phyloP scores from a whole-genome alignment of 2,888 invertebrate species.

The Hartigia nigra region DNA sequence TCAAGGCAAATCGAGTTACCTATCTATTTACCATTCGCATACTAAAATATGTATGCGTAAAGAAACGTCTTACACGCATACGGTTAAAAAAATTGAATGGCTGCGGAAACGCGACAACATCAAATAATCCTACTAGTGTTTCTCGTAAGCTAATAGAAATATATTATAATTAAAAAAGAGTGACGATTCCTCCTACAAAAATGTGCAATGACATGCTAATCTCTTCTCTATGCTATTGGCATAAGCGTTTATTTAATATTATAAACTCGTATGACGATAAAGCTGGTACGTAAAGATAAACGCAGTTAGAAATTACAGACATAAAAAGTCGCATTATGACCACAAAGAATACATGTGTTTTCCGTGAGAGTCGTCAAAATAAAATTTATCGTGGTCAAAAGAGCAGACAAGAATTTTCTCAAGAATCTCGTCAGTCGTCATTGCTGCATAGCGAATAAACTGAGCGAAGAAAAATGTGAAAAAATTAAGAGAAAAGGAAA shows the following conservation, averaged over 20 bases:
- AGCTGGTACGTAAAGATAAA: no score
- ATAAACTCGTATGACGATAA: not conserved
- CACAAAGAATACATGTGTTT: no score
- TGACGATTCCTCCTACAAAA: not conserved
- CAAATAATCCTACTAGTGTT: not conserved
- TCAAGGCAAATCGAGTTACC: not conserved
- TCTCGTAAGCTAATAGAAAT: not conserved
- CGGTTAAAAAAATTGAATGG: no score
- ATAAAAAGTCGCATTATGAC: no score
- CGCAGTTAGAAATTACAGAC: no score
- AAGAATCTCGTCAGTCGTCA: not conserved
- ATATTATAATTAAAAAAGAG: not conserved
- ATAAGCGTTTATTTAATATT: not conserved
- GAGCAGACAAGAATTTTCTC: no score
- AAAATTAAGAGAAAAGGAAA: not conserved
- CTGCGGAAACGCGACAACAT: no score
- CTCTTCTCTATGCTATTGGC: not conserved
- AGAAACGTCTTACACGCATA: no score
- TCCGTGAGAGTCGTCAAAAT: not conserved
- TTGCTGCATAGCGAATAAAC: not conserved
- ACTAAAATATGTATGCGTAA: not conserved
- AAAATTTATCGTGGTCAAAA: not conserved
- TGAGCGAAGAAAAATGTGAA: not conserved
- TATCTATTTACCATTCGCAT: not conserved
- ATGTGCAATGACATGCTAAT: not conserved